Conservation (phyloP, 2,113 vertebrate genomes). For the Plecotus auritus region DNA sequence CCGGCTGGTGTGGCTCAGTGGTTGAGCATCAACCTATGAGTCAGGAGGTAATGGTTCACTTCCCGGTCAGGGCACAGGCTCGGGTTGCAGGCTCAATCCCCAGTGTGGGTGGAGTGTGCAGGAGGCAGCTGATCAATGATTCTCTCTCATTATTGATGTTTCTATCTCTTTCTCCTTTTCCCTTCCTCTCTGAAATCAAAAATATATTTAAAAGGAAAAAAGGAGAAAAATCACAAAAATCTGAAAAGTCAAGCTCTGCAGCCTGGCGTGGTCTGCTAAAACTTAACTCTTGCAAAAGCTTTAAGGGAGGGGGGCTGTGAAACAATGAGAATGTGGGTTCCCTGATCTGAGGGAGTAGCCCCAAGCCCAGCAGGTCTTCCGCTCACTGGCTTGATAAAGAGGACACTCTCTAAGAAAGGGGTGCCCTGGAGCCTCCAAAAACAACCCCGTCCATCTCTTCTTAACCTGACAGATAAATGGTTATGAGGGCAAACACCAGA, state of each 20-base stretch:
- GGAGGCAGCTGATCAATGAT: too few relatives aligned
- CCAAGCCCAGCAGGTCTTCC: not conserved
- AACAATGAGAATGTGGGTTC: conserved; percentile 43
- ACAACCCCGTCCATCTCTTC: not conserved
- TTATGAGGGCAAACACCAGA: not conserved
- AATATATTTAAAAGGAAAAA: too few relatives aligned
- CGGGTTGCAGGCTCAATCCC: too few relatives aligned
- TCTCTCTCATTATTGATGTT: too few relatives aligned
- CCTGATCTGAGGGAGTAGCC: not conserved
- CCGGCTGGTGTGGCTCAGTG: too few relatives aligned
- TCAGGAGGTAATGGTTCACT: too few relatives aligned
- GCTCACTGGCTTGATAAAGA: not conserved
- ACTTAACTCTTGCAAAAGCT: not conserved
- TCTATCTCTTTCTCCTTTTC: too few relatives aligned
- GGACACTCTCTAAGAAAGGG: not conserved
- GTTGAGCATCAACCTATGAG: too few relatives aligned
- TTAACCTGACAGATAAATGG: not conserved
- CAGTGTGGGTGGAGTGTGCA: too few relatives aligned
- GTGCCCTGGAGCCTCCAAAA: not conserved
- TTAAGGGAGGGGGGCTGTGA: not conserved
- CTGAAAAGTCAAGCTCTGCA: not conserved
- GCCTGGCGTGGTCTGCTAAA: not conserved
- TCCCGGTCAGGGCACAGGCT: too few relatives aligned
- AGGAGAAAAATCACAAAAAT: not conserved
- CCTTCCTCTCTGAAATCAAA: too few relatives aligned